Evolutionary conservation across 2,113 vertebrate species (phyloP).

Genomic region (Carassius gibelio): DNA sequence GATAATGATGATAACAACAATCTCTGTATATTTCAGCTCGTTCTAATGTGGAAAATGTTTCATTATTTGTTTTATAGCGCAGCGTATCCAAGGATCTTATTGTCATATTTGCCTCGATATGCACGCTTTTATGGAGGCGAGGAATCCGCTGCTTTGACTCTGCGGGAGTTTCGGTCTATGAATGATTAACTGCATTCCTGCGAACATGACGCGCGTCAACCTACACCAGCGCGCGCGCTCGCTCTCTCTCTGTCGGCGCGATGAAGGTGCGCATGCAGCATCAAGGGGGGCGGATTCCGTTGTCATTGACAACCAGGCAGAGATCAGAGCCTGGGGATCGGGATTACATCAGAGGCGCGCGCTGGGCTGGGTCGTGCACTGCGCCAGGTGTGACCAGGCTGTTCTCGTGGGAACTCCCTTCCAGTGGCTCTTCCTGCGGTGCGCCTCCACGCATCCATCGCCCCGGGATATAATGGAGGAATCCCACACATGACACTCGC

Average conservation of each 20-base stretch:
- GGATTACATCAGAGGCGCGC: slow-evolving; percentile 6
- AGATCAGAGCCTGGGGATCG: background rate
- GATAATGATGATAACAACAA: too few relatives aligned
- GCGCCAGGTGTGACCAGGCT: slow-evolving; percentile 6
- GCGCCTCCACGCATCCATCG: slow-evolving; percentile 19
- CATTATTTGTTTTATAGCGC: background rate
- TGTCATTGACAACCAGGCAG: background rate
- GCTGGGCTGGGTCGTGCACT: slow-evolving; percentile 16
- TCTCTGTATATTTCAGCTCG: too few relatives aligned
- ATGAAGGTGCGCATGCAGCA: background rate
- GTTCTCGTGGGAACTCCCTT: slow-evolving; percentile 24
- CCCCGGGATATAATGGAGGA: slow-evolving; percentile 30
- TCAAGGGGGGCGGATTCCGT: slow-evolving; percentile 20
- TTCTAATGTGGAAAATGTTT: too few relatives aligned
- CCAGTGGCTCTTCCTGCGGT: background rate
- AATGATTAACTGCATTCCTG: slow-evolving; percentile 9
- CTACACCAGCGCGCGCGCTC: background rate
- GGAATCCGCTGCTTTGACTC: background rate
- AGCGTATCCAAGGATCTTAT: background rate
- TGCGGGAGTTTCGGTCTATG: background rate
- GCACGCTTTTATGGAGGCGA: background rate
- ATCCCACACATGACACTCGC: slow-evolving; percentile 38
- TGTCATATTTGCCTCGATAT: background rate
- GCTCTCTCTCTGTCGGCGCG: too few relatives aligned
- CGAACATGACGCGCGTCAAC: background rate